Evolutionary conservation across 2,888 invertebrate genomes (phyloP), one percentile per base, ranked within the genome.

Genomic region (Phrixothrix hirtus): DNA sequence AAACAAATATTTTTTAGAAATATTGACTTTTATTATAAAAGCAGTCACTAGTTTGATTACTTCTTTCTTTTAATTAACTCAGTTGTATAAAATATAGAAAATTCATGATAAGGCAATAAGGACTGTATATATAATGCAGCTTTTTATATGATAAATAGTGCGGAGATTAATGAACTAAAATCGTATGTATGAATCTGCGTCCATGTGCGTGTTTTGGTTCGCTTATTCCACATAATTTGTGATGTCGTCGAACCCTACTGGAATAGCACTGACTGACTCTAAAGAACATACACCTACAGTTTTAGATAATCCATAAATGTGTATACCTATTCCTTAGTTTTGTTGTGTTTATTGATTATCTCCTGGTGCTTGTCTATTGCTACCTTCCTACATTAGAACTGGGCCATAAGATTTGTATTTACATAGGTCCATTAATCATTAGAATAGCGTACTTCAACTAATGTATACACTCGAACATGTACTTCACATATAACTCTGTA

Each of bases 111-210:
- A 71, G 71, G 72, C 70, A 72, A 69, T 68, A 72, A 65, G 63
- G 65, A 69, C 63, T 74, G 73, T 73, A 75, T 59, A 74, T 73
- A 73, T 70, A 72, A 72, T 37, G 54, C 48, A 72, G 74, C 74
- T 75, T 75, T 75, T 75, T 75, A 74, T 75, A 75, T 73, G 73
- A 72, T 69, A 62, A 67, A 67, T 69, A 68, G 65, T 64, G 63
- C 54, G 38, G 48, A 44, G 39, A 30, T 53, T 57, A 51, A 59
- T 56, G 44, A 42, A 53, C 46, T 60, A 58, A 63, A 52, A 56
- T 52, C 49, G 57, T 46, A 60, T 53, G 60, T 55, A 60, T 59
- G 60, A 61, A 45, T 57, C 54, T 51, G 48, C 49, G 56, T 58
- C 56, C 49, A 54, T 43, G 42, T 55, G 50, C 36, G 49, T 55